A percentile compares a stretch with the other conserved stretches of the same genome.
Conservation (phyloP, 1,140 invertebrate species). For the Bombus polaris region DNA sequence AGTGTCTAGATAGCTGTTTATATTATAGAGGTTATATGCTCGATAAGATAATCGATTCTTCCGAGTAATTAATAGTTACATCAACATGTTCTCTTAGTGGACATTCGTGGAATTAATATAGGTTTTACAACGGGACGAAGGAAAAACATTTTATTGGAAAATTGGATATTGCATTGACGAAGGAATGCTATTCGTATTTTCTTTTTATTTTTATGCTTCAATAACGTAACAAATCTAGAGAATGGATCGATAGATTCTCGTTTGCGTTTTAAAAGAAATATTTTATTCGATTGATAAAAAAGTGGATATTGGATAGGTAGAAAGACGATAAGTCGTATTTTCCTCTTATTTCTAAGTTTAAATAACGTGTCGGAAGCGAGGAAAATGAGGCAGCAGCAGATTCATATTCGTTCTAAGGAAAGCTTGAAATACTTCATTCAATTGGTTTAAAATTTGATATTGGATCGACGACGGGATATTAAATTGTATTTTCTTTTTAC, state of each 20-base stretch:
- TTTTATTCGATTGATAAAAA: neutral
- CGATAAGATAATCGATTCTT: neutral
- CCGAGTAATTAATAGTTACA: neutral
- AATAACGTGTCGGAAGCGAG: too few relatives aligned
- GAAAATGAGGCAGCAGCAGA: neutral
- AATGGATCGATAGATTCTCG: neutral
- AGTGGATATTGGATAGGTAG: neutral
- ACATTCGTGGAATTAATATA: neutral
- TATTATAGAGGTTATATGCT: neutral
- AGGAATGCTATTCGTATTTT: neutral
- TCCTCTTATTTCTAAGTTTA: too few relatives aligned
- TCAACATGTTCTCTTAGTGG: neutral
- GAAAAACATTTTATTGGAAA: neutral
- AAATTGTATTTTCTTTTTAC: neutral
- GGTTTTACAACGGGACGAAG: neutral
- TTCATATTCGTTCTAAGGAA: neutral
- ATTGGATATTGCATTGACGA: neutral
- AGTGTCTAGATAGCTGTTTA: neutral
- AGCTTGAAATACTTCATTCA: neutral
- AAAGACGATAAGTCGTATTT: neutral
- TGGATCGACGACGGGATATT: neutral
- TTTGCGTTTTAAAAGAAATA: neutral
- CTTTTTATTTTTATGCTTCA: neutral
- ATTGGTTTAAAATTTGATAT: neutral
- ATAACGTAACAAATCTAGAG: neutral